Evolutionary conservation across 2,113 vertebrate species (phyloP).

Genomic region (Myanophis thanlyinensis): DNA sequence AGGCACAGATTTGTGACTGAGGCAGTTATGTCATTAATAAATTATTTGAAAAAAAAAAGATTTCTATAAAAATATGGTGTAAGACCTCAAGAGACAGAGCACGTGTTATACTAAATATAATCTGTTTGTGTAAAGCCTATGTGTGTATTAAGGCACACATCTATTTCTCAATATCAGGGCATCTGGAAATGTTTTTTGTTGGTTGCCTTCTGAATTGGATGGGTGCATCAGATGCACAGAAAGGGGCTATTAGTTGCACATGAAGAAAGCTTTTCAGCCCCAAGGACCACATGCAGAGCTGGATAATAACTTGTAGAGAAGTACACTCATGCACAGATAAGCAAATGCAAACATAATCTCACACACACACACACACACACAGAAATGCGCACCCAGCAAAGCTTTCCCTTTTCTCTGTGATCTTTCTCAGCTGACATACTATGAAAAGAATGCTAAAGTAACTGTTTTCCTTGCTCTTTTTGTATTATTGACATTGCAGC

Average conservation of each 20-base stretch:
- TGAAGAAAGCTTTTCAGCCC: background rate
- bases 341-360: background rate
- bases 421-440: background rate
- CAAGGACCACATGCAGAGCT: background rate
- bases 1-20: background rate
- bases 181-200: background rate
- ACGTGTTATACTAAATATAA: background rate
- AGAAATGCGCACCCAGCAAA: background rate
- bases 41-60: background rate
- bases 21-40: background rate
- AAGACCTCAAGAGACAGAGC: background rate
- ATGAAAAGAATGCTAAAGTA: background rate
- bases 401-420: background rate
- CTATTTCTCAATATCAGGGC: background rate
- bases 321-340: background rate
- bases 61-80: background rate
- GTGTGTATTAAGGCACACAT: background rate
- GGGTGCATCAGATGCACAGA: background rate
- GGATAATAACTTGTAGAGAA: background rate
- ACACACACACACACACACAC: background rate
- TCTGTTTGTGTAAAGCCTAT: background rate
- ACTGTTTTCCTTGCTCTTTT: background rate
- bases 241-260: background rate
- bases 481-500: background rate
- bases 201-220: background rate